These are phyloP conservation scores for Lucinisca nassula DNA, from an alignment of 2,888 invertebrate genomes.

Conservation along the genomic window DNA sequence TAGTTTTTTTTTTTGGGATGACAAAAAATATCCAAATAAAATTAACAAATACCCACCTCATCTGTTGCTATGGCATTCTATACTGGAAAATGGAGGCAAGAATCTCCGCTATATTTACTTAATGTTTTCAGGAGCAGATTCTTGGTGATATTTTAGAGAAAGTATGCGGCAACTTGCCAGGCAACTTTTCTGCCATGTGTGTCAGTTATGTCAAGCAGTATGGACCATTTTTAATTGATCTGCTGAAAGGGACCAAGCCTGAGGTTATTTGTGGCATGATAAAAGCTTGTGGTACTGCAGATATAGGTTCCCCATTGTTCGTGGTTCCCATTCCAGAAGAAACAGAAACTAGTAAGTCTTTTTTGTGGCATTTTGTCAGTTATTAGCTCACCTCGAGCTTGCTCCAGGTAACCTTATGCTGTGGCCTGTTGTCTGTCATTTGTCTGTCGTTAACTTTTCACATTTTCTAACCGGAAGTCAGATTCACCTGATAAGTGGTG, in stretches of 20 bases:
- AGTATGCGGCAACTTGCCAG: conserved; percentile 92
- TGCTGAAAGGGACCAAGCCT: conserved; percentile 84
- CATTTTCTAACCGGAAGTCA: neutral
- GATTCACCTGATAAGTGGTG: neutral
- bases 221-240: conserved; percentile 78
- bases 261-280: conserved; percentile 79
- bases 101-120: no score
- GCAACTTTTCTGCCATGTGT: conserved; percentile 91
- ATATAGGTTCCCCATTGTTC: conserved; percentile 20
- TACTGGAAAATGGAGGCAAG: no score
- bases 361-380: no score
- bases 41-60: no score
- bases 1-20: no score
- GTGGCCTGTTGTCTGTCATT: no score
- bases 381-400: no score
- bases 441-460: no score
- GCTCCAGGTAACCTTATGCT: no score
- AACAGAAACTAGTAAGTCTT: no score
- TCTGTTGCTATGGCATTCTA: no score
- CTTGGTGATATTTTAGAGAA: conserved; percentile 91
- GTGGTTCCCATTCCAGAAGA: conserved; percentile 57
- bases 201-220: conserved; percentile 90
- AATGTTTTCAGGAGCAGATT: conserved; percentile 92
- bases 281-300: conserved; percentile 75
- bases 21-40: no score